phyloP scores from a whole-genome alignment of 35 echinoderm and acorn worm species.

The Eucidaris tribuloides region DNA sequence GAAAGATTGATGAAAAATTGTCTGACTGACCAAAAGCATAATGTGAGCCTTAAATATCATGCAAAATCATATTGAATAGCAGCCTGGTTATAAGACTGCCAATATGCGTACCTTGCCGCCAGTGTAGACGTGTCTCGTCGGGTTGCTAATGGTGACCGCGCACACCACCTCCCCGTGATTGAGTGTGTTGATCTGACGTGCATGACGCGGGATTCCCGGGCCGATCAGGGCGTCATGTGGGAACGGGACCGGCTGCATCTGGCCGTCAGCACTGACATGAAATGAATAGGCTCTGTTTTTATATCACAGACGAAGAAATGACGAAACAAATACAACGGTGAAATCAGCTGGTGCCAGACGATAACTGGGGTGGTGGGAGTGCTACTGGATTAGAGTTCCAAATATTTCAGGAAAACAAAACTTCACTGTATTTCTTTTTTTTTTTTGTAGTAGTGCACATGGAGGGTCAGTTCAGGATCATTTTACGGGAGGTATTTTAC shows the following conservation, averaged over 20 bases:
- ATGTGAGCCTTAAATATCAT: too few relatives aligned
- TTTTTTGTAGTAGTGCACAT: too few relatives aligned
- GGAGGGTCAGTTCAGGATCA: too few relatives aligned
- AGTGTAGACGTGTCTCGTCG: slow-evolving; percentile 98
- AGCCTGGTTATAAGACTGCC: too few relatives aligned
- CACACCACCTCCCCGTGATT: slow-evolving; percentile 99
- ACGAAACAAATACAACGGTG: not conserved
- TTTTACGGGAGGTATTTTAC: too few relatives aligned
- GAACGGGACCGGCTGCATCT: slow-evolving; percentile 99
- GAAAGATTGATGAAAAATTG: too few relatives aligned
- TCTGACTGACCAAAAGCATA: too few relatives aligned
- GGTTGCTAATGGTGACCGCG: slow-evolving; percentile 99
- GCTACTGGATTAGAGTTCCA: too few relatives aligned
- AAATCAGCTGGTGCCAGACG: not conserved
- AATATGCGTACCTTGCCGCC: slow-evolving; percentile 93
- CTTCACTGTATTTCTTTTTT: too few relatives aligned
- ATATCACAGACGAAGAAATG: not conserved
- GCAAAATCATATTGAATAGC: too few relatives aligned
- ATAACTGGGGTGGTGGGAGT: too few relatives aligned
- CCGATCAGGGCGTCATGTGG: slow-evolving; percentile 96
- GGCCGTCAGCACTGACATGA: slow-evolving; percentile 98
- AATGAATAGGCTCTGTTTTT: slow-evolving; percentile 98
- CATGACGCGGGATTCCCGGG: slow-evolving; percentile 87
- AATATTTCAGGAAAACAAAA: too few relatives aligned
- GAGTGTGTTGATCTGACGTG: slow-evolving; percentile 96